Percentiles rank a stretch among this genome's conserved stretches.
Conservation (phyloP, 2,113 vertebrate species). For the Zosterops pallidus region DNA sequence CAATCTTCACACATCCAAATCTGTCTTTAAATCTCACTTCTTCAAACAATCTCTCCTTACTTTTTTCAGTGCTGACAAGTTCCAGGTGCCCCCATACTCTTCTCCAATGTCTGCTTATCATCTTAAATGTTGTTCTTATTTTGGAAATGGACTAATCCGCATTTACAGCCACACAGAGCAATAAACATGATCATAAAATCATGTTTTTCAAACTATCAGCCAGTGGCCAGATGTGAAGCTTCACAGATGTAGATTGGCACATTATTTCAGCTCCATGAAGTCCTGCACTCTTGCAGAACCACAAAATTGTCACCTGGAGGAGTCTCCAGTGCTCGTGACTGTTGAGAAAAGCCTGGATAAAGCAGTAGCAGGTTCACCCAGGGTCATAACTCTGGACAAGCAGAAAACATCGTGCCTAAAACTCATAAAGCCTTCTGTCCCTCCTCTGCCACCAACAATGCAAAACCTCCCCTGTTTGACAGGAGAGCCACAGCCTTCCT, state of each 20-base stretch:
- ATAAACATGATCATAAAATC: neutral
- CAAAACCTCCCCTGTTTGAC: neutral
- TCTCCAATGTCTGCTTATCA: neutral
- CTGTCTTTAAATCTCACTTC: slow-evolving; percentile 38
- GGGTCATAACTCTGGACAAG: neutral
- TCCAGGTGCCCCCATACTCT: slow-evolving; percentile 14
- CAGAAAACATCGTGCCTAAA: neutral
- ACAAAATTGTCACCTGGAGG: neutral
- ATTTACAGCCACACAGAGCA: neutral
- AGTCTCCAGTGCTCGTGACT: neutral
- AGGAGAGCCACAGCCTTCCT: neutral
- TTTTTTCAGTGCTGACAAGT: neutral
- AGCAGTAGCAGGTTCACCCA: neutral
- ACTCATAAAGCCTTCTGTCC: neutral
- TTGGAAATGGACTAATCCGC: neutral
- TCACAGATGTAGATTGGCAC: neutral
- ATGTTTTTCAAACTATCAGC: neutral
- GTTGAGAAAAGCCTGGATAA: neutral
- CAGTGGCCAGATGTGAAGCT: neutral
- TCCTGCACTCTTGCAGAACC: neutral
- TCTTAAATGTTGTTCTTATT: neutral
- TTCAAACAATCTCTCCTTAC: slow-evolving; percentile 26
- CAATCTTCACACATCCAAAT: slow-evolving; percentile 57
- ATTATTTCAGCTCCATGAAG: neutral
- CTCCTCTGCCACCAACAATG: neutral